Evolutionary conservation across 2,888 invertebrate genomes (phyloP), one percentile per base, ranked within the genome.

Genomic region (Laspeyria flexula): DNA sequence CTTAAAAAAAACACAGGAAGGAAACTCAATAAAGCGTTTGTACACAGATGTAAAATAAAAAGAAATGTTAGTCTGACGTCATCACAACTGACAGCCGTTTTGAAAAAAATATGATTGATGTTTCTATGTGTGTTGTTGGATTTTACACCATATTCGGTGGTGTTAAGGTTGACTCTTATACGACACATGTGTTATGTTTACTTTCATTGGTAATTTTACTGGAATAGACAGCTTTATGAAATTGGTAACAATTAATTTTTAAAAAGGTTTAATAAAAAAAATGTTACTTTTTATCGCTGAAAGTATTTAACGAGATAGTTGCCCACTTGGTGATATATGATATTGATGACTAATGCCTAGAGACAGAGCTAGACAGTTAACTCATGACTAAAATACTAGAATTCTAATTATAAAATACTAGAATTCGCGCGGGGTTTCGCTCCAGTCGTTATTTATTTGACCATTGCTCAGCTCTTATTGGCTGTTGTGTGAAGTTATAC

Each of bases 11-110:
- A 7, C 15, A 48, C 52, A 55, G 65, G 65, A 65, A 57, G 42
- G 18, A 35, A n/a, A 38, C 27, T 46, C 46, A 62, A 62, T 65
- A 63, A 66, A 65, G 67, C 43, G 38, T 15, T 47, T 18, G 43
- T 46, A 41, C 62, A 52, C 52, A 52, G 63, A 62, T 66, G 62
- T 55, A 37, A 3, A 52, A 21, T 34, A 34, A 31, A 30, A 51
- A 44, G 65, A 43, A 27, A 12, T 13, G 48, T 49, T 39, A 2
- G 16, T 5, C 3, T 43, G 43, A 43, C 38, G 43, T 49, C 38
- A 49, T 41, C 13, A 16, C 6, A 15, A 11, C 11, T 38, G 40
- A 41, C 40, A 33, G 16, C 30, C 30, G 11, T 30, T 11, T 44
- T 7, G 1, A 23, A 42, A 21, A 29, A 13, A 44, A 39, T 15